Percentiles rank a stretch among this genome's conserved stretches.
phyloP scores from a whole-genome alignment of 2,113 vertebrate genomes.

The Menidia beryllina region DNA sequence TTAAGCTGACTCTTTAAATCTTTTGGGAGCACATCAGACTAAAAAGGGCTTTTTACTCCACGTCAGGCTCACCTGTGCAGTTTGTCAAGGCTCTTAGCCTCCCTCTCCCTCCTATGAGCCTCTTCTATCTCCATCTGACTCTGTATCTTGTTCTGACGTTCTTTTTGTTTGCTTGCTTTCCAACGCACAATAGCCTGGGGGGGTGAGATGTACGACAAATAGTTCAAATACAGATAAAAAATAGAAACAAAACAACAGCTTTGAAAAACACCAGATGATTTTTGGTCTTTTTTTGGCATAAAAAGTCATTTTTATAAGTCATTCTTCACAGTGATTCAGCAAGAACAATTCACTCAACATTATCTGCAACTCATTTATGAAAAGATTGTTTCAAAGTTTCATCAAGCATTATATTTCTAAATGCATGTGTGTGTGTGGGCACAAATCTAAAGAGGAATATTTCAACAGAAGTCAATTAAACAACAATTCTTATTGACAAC shows the following conservation, averaged over 20 bases:
- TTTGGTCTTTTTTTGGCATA: not conserved
- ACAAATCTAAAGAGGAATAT: no score
- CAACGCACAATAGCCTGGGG: conserved; percentile 90
- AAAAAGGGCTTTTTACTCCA: not conserved
- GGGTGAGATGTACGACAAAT: conserved; percentile 6
- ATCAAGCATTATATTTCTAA: no score
- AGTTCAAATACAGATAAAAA: not conserved
- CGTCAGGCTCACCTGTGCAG: conserved; percentile 70
- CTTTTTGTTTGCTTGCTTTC: conserved; percentile 84
- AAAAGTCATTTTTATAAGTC: no score
- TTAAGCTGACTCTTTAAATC: not conserved
- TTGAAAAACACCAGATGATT: not conserved
- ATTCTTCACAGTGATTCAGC: no score
- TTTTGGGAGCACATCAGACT: not conserved
- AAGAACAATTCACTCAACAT: not conserved
- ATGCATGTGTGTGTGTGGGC: no score
- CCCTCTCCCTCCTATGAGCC: conserved; percentile 44
- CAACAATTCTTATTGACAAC: no score
- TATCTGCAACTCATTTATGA: no score
- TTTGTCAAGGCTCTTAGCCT: conserved; percentile 61
- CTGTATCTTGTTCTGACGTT: conserved; percentile 78
- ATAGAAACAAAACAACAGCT: not conserved
- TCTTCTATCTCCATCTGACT: conserved; percentile 78
- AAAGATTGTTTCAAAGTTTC: no score
- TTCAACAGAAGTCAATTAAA: no score